These are phyloP conservation scores for Atrichornis clamosus DNA, from an alignment of 2,113 vertebrate genomes.

Conservation along the genomic window DNA sequence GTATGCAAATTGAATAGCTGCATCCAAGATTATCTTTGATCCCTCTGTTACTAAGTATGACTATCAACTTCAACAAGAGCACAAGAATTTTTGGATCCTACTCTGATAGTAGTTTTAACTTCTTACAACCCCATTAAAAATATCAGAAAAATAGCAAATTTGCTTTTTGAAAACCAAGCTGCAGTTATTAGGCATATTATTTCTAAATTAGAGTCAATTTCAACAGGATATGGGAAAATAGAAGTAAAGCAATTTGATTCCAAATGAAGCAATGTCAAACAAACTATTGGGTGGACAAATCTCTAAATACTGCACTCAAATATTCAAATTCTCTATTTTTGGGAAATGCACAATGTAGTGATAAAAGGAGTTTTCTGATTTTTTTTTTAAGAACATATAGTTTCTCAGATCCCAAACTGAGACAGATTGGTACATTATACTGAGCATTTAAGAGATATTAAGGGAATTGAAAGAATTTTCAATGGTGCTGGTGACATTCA, in stretches of 20 bases:
- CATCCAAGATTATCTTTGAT: neutral
- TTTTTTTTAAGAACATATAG: neutral
- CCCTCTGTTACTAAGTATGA: neutral
- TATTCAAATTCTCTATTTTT: conserved; percentile 11
- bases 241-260: conserved; percentile 10
- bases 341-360: neutral
- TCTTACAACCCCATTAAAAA: neutral
- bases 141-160: neutral
- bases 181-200: neutral
- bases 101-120: neutral
- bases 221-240: neutral
- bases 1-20: neutral
- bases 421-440: neutral
- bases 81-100: neutral
- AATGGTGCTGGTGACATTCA: conserved; percentile 16
- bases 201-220: neutral
- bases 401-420: neutral
- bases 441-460: conserved; percentile 36
- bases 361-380: neutral
- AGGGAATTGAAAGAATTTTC: conserved; percentile 28
- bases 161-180: neutral
- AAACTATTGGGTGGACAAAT: neutral
- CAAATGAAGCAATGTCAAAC: neutral
- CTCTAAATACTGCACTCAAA: neutral
- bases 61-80: neutral